Evolutionary conservation across 2,888 invertebrate species (phyloP).

Genomic region (Aspidiotus destructor): DNA sequence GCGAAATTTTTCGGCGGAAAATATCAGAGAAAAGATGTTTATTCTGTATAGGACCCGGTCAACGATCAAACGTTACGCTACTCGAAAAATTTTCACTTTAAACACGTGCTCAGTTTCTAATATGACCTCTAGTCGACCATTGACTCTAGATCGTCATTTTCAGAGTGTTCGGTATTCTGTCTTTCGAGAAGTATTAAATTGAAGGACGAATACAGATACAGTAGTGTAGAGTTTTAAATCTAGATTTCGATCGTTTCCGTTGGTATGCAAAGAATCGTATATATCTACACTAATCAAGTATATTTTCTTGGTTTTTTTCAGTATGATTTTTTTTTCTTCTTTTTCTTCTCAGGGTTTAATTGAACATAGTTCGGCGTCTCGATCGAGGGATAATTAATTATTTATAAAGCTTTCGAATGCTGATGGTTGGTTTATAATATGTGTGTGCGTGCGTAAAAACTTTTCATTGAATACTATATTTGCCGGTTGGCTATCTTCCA

Average conservation of each 20-base stretch:
- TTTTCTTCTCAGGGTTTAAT: background rate
- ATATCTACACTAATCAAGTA: no score
- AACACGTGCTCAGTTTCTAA: constrained; percentile 24
- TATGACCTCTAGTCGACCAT: constrained; percentile 27
- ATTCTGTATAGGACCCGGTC: background rate
- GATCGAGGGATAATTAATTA: no score
- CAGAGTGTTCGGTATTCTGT: constrained; percentile 25
- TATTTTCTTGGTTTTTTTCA: background rate
- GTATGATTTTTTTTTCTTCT: background rate
- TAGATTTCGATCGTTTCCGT: background rate
- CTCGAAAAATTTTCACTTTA: constrained; percentile 15
- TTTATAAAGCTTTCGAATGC: no score
- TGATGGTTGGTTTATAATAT: no score
- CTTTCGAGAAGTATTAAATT: background rate
- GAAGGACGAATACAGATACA: background rate
- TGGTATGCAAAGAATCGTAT: background rate
- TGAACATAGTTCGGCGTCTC: background rate
- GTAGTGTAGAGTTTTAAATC: constrained; percentile 6
- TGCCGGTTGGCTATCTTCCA: no score
- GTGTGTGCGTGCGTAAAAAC: no score
- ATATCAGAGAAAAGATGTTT: background rate
- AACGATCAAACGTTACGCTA: background rate
- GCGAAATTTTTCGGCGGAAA: background rate
- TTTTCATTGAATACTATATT: no score
- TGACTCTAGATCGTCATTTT: constrained; percentile 29